Percentiles rank a stretch among this genome's conserved stretches.
Conservation (phyloP, 1,140 invertebrate species). For the Pseudomyrmex gracilis region DNA sequence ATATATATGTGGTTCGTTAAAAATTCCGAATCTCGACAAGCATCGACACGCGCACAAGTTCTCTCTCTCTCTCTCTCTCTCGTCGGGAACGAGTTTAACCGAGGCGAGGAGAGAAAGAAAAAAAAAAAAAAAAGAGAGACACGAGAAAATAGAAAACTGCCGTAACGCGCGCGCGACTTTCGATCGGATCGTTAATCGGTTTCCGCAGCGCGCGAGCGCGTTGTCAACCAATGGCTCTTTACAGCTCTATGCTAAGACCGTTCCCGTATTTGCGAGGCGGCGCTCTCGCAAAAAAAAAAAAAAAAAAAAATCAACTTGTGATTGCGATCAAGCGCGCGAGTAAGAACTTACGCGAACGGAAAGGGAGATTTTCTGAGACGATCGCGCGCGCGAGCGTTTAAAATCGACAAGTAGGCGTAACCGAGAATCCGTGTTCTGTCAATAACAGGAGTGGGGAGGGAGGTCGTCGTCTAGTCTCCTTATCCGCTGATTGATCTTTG, state of each 20-base stretch:
- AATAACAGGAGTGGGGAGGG: not conserved
- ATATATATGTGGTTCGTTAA: constrained; percentile 35
- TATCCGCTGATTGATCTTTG: constrained; percentile 43
- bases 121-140: constrained; percentile 7
- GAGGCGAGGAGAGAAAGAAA: not conserved
- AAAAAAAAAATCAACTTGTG: constrained; percentile 26
- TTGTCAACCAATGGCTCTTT: constrained; percentile 16
- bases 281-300: not conserved
- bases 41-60: not conserved
- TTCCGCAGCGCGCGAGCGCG: not conserved
- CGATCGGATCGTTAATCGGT: constrained; percentile 35
- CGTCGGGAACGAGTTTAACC: constrained; percentile 30
- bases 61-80: constrained; percentile 13
- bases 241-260: not conserved
- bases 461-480: not conserved
- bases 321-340: not conserved
- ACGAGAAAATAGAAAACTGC: constrained; percentile 42
- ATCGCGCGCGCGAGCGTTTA: not conserved
- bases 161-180: not conserved
- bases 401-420: constrained; percentile 43
- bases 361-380: constrained; percentile 22
- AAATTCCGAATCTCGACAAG: constrained; percentile 35
- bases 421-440: constrained; percentile 19
- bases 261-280: constrained; percentile 10
- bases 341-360: not conserved